Evolutionary conservation across 2,888 invertebrate species (phyloP).

Genomic region (Antitype chi): DNA sequence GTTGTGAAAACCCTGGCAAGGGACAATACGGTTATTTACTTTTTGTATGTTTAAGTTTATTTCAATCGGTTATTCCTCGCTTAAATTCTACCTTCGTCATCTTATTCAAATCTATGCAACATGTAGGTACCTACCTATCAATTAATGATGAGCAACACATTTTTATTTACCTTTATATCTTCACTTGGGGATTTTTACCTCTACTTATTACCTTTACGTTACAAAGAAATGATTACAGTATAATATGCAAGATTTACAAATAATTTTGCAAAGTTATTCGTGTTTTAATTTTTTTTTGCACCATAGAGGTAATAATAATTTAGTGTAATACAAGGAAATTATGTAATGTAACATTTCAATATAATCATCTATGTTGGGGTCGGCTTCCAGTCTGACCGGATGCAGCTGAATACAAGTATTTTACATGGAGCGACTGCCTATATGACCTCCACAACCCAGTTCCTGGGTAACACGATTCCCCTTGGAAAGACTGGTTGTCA

Average conservation of each 20-base stretch:
- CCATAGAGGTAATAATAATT: neutral
- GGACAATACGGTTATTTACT: neutral
- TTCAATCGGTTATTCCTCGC: constrained; percentile 3
- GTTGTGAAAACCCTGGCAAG: neutral
- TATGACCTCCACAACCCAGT: too few relatives aligned
- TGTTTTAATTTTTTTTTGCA: constrained; percentile 1
- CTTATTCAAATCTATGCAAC: constrained; percentile 14
- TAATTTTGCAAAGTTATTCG: constrained; percentile 30
- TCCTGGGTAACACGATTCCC: too few relatives aligned
- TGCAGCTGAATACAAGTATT: too few relatives aligned
- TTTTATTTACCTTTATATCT: constrained; percentile 41
- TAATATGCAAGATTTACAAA: constrained; percentile 19
- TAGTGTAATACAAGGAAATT: constrained; percentile 7
- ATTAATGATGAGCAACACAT: constrained; percentile 7
- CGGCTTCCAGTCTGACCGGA: too few relatives aligned
- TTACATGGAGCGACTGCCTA: too few relatives aligned
- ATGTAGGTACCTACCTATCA: neutral
- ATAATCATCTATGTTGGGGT: too few relatives aligned
- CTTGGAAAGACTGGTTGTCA: too few relatives aligned
- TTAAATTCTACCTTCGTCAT: neutral
- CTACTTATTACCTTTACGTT: constrained; percentile 12
- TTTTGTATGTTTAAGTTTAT: neutral
- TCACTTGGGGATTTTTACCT: constrained; percentile 28
- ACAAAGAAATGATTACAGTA: constrained; percentile 35
- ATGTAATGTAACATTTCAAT: neutral